Percentiles rank a stretch among this genome's conserved stretches.
phyloP scores from a whole-genome alignment of 2,888 invertebrate species.

The Empis livida region DNA sequence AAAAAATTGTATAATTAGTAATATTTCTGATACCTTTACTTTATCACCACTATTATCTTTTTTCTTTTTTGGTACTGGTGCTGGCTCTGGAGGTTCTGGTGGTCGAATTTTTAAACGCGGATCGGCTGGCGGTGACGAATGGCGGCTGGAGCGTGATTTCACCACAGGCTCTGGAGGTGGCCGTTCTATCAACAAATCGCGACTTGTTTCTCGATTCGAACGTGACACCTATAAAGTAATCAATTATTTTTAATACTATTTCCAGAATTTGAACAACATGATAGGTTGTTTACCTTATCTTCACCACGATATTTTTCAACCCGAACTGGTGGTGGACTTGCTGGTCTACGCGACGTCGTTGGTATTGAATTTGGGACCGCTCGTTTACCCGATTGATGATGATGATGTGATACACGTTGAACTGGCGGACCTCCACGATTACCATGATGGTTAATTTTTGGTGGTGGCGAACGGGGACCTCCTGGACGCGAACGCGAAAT shows the following conservation, averaged over 20 bases:
- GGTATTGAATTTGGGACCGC: slow-evolving; percentile 18
- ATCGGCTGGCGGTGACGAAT: slow-evolving; percentile 41
- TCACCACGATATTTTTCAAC: slow-evolving; percentile 31
- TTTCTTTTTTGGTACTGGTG: slow-evolving; percentile 29
- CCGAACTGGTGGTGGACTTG: slow-evolving; percentile 22
- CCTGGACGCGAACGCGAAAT: slow-evolving; percentile 39
- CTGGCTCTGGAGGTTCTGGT: slow-evolving; percentile 41
- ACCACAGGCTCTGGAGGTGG: slow-evolving; percentile 24
- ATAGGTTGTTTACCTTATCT: slow-evolving; percentile 19
- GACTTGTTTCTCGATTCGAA: slow-evolving; percentile 22
- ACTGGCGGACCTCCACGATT: slow-evolving; percentile 20
- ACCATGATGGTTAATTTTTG: slow-evolving; percentile 16
- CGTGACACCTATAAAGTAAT: slow-evolving; percentile 10
- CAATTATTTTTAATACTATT: slow-evolving; percentile 2
- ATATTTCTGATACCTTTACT: slow-evolving; percentile 22
- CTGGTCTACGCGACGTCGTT: slow-evolving; percentile 26
- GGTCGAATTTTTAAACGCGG: slow-evolving; percentile 42
- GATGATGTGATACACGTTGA: slow-evolving; percentile 21
- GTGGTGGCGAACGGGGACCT: slow-evolving; percentile 34
- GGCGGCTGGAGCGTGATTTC: slow-evolving; percentile 26
- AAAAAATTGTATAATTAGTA: background rate
- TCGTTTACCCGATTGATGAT: slow-evolving; percentile 1
- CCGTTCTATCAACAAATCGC: slow-evolving; percentile 15
- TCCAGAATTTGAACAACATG: background rate
- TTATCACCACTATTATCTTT: slow-evolving; percentile 37